These are phyloP conservation scores for Sepiola atlantica DNA, from an alignment of 2,888 invertebrate genomes.

Conservation along the genomic window DNA sequence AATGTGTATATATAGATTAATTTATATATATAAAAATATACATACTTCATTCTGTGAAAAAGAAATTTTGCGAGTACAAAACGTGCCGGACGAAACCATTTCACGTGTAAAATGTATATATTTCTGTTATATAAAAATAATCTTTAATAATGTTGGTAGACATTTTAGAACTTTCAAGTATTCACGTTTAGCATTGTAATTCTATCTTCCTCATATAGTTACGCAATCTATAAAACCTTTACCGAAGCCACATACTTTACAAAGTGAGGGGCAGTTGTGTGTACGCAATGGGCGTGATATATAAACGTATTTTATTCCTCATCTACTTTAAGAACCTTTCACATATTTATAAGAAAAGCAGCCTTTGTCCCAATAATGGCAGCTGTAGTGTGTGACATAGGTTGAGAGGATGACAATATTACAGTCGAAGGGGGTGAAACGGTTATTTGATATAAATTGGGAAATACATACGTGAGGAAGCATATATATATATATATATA, in stretches of 20 bases:
- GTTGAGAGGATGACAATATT: background rate
- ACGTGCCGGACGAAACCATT: no score
- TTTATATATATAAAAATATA: no score
- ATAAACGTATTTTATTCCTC: background rate
- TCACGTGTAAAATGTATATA: no score
- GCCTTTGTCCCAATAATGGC: background rate
- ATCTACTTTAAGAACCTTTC: slow-evolving; percentile 32
- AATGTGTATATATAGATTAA: no score
- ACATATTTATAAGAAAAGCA: background rate
- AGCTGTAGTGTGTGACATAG: background rate
- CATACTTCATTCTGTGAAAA: no score
- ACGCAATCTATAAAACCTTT: background rate
- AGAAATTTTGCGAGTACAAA: no score
- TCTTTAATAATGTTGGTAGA: no score
- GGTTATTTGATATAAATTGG: background rate
- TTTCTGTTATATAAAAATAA: no score
- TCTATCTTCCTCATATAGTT: background rate
- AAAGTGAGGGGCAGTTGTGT: background rate
- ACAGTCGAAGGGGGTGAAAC: background rate
- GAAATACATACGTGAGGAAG: background rate
- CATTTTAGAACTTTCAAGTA: no score
- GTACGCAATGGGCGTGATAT: background rate
- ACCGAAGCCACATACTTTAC: background rate
- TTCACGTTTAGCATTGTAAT: no score
- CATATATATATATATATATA: background rate